These are phyloP conservation scores for Deroplatys truncata DNA, from an alignment of 2,888 invertebrate species.

Conservation along the genomic window DNA sequence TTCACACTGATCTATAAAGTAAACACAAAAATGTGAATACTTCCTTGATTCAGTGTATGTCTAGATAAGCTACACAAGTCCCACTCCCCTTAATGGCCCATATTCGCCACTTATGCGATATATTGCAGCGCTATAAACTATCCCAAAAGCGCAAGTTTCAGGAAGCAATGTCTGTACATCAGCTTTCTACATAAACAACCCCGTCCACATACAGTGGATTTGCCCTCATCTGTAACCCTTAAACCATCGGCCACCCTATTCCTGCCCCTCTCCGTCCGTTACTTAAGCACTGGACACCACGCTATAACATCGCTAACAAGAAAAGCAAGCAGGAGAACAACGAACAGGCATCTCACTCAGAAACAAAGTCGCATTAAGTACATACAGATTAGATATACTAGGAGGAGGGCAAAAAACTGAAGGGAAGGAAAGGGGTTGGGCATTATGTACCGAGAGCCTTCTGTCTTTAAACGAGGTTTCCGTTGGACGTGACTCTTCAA, in stretches of 20 bases:
- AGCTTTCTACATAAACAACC: not conserved
- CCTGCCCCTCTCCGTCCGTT: not conserved
- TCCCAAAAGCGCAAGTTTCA: not conserved
- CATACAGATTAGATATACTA: conserved; percentile 5
- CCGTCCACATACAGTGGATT: conserved; percentile 1
- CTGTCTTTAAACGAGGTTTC: not conserved
- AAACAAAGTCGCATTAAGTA: conserved; percentile 11
- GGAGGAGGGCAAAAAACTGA: not conserved
- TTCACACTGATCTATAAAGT: too few relatives aligned
- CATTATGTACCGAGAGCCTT: not conserved
- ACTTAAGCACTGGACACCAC: conserved; percentile 4
- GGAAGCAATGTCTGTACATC: not conserved
- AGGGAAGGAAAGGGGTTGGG: not conserved
- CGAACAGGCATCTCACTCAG: not conserved
- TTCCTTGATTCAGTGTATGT: too few relatives aligned
- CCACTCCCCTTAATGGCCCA: too few relatives aligned
- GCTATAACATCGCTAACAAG: conserved; percentile 10
- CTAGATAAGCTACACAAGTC: too few relatives aligned
- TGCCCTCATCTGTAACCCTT: conserved; percentile 4
- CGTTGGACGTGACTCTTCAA: not conserved
- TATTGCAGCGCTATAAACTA: too few relatives aligned
- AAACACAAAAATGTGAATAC: too few relatives aligned
- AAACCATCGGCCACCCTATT: not conserved
- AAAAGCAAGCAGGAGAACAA: not conserved
- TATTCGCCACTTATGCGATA: too few relatives aligned